Evolutionary conservation across 1,140 invertebrate species (phyloP).

Genomic region (Pollicipes pollicipes): DNA sequence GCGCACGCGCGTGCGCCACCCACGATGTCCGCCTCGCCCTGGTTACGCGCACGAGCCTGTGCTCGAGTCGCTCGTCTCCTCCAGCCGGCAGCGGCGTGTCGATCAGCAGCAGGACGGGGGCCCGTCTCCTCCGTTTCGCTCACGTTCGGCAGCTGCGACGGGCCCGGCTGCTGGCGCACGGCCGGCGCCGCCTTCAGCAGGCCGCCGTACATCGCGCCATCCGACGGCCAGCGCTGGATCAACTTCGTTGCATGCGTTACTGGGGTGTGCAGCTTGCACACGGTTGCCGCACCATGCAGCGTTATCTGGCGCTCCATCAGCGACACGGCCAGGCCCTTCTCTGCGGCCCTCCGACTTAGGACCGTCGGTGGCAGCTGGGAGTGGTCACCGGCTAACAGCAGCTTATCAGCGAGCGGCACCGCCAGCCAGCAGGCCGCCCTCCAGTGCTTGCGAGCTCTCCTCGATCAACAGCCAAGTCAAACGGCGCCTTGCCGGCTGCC

Average conservation of each 20-base stretch:
- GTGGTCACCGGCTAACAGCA: constrained; percentile 41
- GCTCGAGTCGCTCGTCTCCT: constrained; percentile 32
- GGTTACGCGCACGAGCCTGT: constrained; percentile 39
- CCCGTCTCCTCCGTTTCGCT: background rate
- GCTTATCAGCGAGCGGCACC: constrained; percentile 29
- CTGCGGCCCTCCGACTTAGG: constrained; percentile 26
- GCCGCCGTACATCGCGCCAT: constrained; percentile 31
- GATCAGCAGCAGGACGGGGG: constrained; percentile 29
- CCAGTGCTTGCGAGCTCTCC: constrained; percentile 39
- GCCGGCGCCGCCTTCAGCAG: constrained; percentile 28
- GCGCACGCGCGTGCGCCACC: constrained; percentile 28
- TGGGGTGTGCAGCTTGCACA: constrained; percentile 35
- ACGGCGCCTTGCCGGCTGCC: constrained; percentile 26
- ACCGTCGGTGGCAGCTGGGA: constrained; percentile 42
- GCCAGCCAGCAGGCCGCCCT: constrained; percentile 43
- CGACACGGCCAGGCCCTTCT: constrained; percentile 31
- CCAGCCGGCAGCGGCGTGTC: constrained; percentile 37
- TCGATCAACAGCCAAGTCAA: constrained; percentile 41
- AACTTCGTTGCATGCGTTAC: constrained; percentile 41
- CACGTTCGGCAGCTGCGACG: background rate
- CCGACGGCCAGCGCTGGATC: constrained; percentile 41
- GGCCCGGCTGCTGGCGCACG: background rate
- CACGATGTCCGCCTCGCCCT: constrained; percentile 38
- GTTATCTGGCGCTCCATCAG: constrained; percentile 39
- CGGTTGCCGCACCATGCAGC: constrained; percentile 27